phyloP scores from a whole-genome alignment of 2,888 invertebrate genomes.

The Luperina testacea region DNA sequence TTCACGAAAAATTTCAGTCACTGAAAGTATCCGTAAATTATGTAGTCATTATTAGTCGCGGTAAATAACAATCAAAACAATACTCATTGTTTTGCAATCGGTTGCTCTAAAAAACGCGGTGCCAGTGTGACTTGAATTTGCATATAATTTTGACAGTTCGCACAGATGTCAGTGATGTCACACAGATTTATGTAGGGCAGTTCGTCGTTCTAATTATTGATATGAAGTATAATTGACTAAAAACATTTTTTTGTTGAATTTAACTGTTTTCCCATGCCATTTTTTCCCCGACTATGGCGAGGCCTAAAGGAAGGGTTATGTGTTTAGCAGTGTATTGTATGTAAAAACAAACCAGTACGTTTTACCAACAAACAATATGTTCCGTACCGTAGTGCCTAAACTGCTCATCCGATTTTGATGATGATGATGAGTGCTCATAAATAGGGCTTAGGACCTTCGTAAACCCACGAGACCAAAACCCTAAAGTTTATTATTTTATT shows the following conservation, averaged over 20 bases:
- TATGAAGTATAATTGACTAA: background rate
- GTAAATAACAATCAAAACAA: constrained; percentile 58
- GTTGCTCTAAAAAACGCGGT: constrained; percentile 30
- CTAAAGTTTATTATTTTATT: no score
- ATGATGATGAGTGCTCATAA: no score
- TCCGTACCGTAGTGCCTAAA: no score
- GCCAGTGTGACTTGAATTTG: constrained; percentile 40
- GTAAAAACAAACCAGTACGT: no score
- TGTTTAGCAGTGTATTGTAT: background rate
- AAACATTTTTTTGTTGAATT: background rate
- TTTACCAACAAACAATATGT: no score
- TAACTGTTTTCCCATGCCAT: background rate
- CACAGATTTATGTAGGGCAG: background rate
- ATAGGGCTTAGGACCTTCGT: no score
- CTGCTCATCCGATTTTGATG: no score
- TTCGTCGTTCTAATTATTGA: no score
- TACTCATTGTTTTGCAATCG: constrained; percentile 51
- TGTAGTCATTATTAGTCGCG: constrained; percentile 56
- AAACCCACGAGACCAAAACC: no score
- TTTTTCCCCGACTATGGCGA: background rate
- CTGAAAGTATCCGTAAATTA: constrained; percentile 36
- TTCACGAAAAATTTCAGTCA: constrained; percentile 54
- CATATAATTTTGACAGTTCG: constrained; percentile 54
- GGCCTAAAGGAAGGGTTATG: background rate
- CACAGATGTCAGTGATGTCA: constrained; percentile 4